Evolutionary conservation across 2,888 invertebrate species (phyloP).

Genomic region (Gymnocheta viridis): DNA sequence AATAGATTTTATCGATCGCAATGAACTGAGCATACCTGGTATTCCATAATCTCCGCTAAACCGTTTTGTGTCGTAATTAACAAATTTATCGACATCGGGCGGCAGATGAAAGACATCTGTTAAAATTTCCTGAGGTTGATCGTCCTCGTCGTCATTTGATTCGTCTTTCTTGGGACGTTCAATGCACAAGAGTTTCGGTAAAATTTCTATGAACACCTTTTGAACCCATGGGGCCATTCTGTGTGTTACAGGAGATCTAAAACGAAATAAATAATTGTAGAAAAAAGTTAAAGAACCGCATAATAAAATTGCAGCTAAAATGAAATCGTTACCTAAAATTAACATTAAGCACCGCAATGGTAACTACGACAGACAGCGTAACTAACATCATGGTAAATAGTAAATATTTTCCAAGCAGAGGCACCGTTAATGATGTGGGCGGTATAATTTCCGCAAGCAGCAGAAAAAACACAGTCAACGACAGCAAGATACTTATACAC

Average conservation of each 20-base stretch:
- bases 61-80: slow-evolving; percentile 85
- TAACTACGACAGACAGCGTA: slow-evolving; percentile 95
- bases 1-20: too few relatives aligned
- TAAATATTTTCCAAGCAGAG: slow-evolving; percentile 94
- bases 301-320: background rate
- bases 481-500: slow-evolving; percentile 95
- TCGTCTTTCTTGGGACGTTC: slow-evolving; percentile 93
- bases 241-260: slow-evolving; percentile 93
- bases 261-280: background rate
- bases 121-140: slow-evolving; percentile 86
- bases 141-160: slow-evolving; percentile 85
- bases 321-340: slow-evolving; percentile 86
- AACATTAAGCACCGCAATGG: slow-evolving; percentile 96
- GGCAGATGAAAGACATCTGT: slow-evolving; percentile 90
- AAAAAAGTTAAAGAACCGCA: slow-evolving; percentile 1
- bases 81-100: slow-evolving; percentile 86
- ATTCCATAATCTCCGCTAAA: slow-evolving; percentile 89
- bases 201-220: slow-evolving; percentile 91
- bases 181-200: slow-evolving; percentile 93
- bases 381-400: slow-evolving; percentile 97
- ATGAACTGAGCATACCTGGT: slow-evolving; percentile 83
- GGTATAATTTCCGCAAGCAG: slow-evolving; percentile 97
- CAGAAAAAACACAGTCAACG: slow-evolving; percentile 96
- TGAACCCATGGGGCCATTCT: slow-evolving; percentile 96
- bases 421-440: slow-evolving; percentile 95